Evolutionary conservation across 2,113 vertebrate species (phyloP).

Genomic region (Syrrhaptes paradoxus): DNA sequence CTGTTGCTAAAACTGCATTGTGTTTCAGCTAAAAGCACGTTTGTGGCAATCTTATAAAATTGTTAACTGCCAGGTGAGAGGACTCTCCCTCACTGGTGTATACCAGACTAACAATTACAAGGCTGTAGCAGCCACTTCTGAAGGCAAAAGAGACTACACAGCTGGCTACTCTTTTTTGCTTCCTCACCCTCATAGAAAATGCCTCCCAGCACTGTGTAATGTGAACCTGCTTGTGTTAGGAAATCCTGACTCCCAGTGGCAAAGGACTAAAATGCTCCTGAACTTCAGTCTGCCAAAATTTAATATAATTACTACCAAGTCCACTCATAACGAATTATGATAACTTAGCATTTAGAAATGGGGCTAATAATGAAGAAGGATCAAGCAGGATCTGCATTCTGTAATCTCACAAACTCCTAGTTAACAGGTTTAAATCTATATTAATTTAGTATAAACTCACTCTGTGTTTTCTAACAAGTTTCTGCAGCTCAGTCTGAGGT

Average conservation of each 20-base stretch:
- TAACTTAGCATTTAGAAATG: not conserved
- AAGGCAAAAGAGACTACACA: not conserved
- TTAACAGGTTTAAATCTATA: not conserved
- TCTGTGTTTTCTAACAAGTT: not conserved
- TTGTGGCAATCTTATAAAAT: not conserved
- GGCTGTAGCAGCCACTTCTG: not conserved
- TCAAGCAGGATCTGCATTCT: not conserved
- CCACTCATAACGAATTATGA: fast-evolving
- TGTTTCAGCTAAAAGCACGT: not conserved
- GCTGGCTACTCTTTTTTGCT: not conserved
- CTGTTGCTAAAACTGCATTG: not conserved
- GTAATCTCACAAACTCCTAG: not conserved
- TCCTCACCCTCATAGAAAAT: not conserved
- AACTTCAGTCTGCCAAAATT: not conserved
- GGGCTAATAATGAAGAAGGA: not conserved
- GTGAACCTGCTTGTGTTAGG: not conserved
- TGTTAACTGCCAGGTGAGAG: not conserved
- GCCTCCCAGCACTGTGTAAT: not conserved
- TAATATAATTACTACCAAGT: not conserved
- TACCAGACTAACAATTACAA: not conserved
- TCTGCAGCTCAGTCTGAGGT: not conserved
- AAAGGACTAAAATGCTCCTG: not conserved
- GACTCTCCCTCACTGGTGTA: not conserved
- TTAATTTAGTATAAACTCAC: not conserved
- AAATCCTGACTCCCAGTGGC: constrained; percentile 56